Evolutionary conservation across 2,113 vertebrate genomes (phyloP), one percentile per base, ranked within the genome.

Genomic region (Tetrao urogallus): DNA sequence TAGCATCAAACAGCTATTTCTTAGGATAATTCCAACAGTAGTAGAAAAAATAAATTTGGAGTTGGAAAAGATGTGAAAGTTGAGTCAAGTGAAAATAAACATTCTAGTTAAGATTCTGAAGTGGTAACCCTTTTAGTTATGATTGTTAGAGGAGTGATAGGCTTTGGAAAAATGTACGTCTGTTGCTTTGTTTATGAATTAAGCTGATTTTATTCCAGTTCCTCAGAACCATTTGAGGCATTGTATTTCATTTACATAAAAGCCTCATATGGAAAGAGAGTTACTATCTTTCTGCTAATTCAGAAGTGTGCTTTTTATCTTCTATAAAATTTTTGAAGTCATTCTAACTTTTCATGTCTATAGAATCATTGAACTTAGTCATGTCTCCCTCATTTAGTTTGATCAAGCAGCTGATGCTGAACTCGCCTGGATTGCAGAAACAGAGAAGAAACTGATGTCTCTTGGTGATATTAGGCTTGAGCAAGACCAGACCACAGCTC

Each of bases 391-490:
- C 96, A 76, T 97, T 94, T 97, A 99, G 99, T 99, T 99, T 97
- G 98, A 99, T 95, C 98, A 99, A 94, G 98, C 99, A 27, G 98
- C 98, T 84, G 98, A 98, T 93, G 93, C 97, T 58, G 99, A 99
- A 96, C 97, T 99, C 75, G 96, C 98, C 87, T 99, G 99, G 99
- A 97, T 99, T 97, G 97, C 97, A 70, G 98, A 99, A 78, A 98
- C 98, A 63, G 98, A 99, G 97, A 98, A 97, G 94, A 99, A 99
- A 97, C 91, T 99, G 95, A 97, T 97, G 92, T 98, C 98, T 48
- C 96, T 99, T 93, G 98, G 98, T 61, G 98, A 98, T 94, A 99
- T 99, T 97, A 98, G 98, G 76, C 98, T 99, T 97, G 99, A 99
- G 97, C 98, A 98, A 96, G 98, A 99, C 95, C 98, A 99, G 98